Percentiles rank a stretch among this genome's conserved stretches.
phyloP scores from a whole-genome alignment of 92 coral and sea anemone species.

The Heteractis magnifica region DNA sequence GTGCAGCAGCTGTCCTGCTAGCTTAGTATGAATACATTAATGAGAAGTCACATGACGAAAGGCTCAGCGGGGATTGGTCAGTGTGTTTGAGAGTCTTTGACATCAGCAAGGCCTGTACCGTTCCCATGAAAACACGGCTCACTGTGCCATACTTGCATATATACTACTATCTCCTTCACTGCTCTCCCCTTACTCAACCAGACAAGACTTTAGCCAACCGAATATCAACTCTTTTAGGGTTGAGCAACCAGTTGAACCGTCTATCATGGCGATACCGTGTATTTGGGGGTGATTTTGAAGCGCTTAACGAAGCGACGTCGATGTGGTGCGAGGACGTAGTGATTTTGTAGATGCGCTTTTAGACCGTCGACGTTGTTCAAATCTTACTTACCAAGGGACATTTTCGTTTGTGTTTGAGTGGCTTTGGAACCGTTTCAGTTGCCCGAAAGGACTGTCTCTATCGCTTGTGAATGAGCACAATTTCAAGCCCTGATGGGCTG shows the following conservation, averaged over 20 bases:
- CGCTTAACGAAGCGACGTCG: constrained; percentile 30
- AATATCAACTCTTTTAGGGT: constrained; percentile 57
- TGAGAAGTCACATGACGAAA: constrained; percentile 33
- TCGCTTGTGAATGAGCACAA: constrained; percentile 54
- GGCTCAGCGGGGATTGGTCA: constrained; percentile 34
- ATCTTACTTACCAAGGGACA: constrained; percentile 25
- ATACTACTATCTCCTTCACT: constrained; percentile 24
- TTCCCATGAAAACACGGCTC: constrained; percentile 43
- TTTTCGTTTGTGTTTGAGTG: constrained; percentile 55
- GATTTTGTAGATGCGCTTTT: constrained; percentile 49
- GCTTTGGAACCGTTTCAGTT: constrained; percentile 48
- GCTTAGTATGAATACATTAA: constrained; percentile 25
- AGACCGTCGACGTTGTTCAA: constrained; percentile 31
- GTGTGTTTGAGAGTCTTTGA: constrained; percentile 18
- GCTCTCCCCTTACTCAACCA: constrained; percentile 30
- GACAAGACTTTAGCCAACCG: constrained; percentile 25
- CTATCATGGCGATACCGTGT: constrained; percentile 35
- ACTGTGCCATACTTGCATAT: constrained; percentile 23
- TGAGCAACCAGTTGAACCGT: constrained; percentile 20
- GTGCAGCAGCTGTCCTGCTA: constrained; percentile 44
- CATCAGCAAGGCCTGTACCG: constrained; percentile 44
- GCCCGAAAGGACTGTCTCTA: constrained; percentile 26
- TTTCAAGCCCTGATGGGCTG: constrained; percentile 96
- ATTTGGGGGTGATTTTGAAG: constrained; percentile 37
- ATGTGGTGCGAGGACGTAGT: constrained; percentile 27